Evolutionary conservation across 92 coral and sea anemone species (phyloP).

Genomic region (Heliopora coerulea): DNA sequence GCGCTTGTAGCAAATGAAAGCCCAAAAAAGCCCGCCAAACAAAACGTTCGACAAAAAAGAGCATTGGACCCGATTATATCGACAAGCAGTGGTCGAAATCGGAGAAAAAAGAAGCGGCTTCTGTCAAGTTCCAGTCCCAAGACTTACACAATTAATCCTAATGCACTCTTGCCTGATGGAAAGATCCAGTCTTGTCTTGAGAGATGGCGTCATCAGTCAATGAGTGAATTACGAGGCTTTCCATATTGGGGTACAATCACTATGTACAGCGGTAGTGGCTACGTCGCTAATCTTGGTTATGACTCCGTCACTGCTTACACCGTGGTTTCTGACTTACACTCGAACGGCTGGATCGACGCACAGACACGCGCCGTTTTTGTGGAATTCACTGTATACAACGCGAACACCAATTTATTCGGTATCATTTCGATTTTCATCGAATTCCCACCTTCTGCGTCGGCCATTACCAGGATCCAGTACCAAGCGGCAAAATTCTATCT

Average conservation of each 20-base stretch:
- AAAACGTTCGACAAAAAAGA: conserved; percentile 58
- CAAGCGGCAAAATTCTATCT: conserved; percentile 14
- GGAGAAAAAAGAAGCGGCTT: conserved; percentile 56
- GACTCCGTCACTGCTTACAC: conserved; percentile 65
- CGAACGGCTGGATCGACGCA: conserved; percentile 74
- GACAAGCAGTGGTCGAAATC: conserved; percentile 78
- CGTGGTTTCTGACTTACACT: conserved; percentile 62
- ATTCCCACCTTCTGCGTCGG: conserved; percentile 60
- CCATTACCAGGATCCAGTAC: conserved; percentile 43
- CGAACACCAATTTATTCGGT: conserved; percentile 72
- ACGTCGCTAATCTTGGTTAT: conserved; percentile 77
- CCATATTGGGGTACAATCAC: conserved; percentile 81
- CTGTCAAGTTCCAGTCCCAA: conserved; percentile 50
- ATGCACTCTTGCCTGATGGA: conserved; percentile 73
- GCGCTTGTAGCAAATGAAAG: conserved; percentile 20
- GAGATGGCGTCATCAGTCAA: conserved; percentile 70
- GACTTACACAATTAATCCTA: conserved; percentile 62
- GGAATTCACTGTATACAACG: conserved; percentile 87
- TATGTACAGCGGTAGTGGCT: conserved; percentile 82
- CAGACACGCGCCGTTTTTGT: conserved; percentile 67
- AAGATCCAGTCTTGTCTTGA: conserved; percentile 78
- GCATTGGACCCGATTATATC: conserved; percentile 77
- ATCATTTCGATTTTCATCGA: conserved; percentile 72
- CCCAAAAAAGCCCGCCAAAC: not conserved
- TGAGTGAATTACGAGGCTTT: conserved; percentile 66